These are phyloP conservation scores for Corythornis cristatus DNA, from an alignment of 2,113 vertebrate species.

Conservation along the genomic window DNA sequence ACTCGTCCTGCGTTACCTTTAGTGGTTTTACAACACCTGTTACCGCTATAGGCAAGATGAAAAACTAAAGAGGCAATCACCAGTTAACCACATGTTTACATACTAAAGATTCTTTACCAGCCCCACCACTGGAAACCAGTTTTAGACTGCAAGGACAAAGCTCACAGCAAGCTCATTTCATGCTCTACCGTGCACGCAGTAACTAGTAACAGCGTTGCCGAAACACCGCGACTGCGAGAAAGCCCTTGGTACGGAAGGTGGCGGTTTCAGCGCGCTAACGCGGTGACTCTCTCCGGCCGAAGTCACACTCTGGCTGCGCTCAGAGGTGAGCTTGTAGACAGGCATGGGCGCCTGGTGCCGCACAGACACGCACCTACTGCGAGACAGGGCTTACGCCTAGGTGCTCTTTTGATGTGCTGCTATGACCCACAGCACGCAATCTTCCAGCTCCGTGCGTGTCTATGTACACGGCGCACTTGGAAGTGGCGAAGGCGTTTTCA, in stretches of 20 bases:
- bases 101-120: not conserved
- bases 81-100: not conserved
- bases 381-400: rapidly evolving
- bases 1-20: not conserved
- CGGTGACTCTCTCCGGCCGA: rapidly evolving
- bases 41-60: rapidly evolving
- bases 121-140: not conserved
- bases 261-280: rapidly evolving
- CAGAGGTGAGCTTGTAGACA: rapidly evolving
- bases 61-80: not conserved
- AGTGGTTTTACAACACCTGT: not conserved
- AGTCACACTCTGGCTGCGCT: rapidly evolving
- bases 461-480: rapidly evolving
- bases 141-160: not conserved
- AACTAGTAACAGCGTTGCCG: not conserved
- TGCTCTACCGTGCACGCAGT: rapidly evolving
- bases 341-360: not conserved
- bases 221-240: not conserved
- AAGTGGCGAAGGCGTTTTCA: rapidly evolving
- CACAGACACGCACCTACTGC: rapidly evolving
- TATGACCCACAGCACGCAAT: not conserved
- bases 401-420: not conserved
- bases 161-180: not conserved
- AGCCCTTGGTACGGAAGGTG: not conserved
- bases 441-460: rapidly evolving